A percentile compares a stretch with the other conserved stretches of the same genome.
Conservation (phyloP, 2,797 vertebrate species). For the Harpagifer antarcticus region DNA sequence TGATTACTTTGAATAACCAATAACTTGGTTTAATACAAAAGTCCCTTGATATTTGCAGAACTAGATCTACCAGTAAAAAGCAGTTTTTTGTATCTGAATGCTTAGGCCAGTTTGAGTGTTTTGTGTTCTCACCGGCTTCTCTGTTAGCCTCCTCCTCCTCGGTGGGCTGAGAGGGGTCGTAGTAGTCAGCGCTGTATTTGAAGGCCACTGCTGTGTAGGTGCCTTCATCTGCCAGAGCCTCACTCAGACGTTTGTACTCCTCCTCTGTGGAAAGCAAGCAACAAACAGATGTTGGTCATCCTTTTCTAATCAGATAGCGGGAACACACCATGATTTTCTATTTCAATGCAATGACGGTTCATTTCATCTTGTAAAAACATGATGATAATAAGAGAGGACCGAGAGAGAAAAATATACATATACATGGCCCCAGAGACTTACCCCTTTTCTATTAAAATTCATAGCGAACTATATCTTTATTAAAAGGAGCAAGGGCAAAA, state of each 20-base stretch:
- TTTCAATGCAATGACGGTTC: neutral
- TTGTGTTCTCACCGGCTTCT: constrained; percentile 84
- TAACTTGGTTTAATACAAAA: neutral
- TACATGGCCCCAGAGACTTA: neutral
- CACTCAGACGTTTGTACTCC: constrained; percentile 98
- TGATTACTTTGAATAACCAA: neutral
- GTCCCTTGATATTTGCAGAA: neutral
- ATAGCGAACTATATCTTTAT: constrained; percentile 31
- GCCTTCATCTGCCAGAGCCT: constrained; percentile 96
- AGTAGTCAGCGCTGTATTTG: constrained; percentile 96
- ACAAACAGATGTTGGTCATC: neutral
- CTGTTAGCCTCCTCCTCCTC: constrained; percentile 94
- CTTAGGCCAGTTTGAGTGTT: neutral
- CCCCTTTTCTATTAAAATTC: constrained; percentile 32
- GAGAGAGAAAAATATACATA: neutral
- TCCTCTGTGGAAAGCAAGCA: constrained; percentile 90
- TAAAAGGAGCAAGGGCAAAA: constrained; percentile 62
- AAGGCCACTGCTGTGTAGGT: constrained; percentile 95
- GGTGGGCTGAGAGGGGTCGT: constrained; percentile 97
- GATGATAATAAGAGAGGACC: neutral
- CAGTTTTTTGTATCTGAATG: neutral
- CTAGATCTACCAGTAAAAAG: neutral
- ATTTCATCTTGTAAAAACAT: neutral
- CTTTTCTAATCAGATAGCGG: neutral
- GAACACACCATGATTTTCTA: neutral